Evolutionary conservation across 2,113 vertebrate genomes (phyloP).

Genomic region (Paradisaea rubra): DNA sequence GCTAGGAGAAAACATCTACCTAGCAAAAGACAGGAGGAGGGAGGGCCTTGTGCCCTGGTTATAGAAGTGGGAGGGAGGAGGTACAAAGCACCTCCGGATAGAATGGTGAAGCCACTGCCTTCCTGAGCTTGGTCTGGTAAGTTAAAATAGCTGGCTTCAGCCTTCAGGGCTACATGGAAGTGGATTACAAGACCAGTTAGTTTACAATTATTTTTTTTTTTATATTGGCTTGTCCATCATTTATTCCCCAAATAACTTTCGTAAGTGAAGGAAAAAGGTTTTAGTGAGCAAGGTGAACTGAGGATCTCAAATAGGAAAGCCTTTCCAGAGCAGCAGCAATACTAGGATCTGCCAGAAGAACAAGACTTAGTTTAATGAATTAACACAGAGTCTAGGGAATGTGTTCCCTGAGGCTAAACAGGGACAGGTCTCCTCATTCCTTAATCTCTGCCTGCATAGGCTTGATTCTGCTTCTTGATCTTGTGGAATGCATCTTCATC

Average conservation of each 20-base stretch:
- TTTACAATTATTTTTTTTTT: not conserved
- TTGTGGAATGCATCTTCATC: slow-evolving; percentile 22
- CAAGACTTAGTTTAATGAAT: not conserved
- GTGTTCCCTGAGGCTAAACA: not conserved
- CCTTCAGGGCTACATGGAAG: not conserved
- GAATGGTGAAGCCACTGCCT: not conserved
- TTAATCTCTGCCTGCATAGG: slow-evolving; percentile 23
- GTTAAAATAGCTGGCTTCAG: not conserved
- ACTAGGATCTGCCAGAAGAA: not conserved
- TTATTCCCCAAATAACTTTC: not conserved
- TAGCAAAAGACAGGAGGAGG: not conserved
- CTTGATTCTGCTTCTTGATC: slow-evolving; percentile 28
- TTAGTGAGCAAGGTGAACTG: not conserved
- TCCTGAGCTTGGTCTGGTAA: not conserved
- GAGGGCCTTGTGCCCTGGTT: not conserved
- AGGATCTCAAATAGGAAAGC: not conserved
- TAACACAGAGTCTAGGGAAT: not conserved
- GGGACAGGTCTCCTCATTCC: not conserved
- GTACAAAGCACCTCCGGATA: not conserved
- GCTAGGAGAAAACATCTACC: not conserved
- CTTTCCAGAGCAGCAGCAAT: not conserved
- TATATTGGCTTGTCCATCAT: not conserved
- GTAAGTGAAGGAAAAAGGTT: not conserved
- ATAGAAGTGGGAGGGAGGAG: not conserved
- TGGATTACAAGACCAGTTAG: not conserved